Evolutionary conservation across 2,113 vertebrate species (phyloP), one percentile per base, ranked within the genome.

Genomic region (Brachypodius melanocephalos): DNA sequence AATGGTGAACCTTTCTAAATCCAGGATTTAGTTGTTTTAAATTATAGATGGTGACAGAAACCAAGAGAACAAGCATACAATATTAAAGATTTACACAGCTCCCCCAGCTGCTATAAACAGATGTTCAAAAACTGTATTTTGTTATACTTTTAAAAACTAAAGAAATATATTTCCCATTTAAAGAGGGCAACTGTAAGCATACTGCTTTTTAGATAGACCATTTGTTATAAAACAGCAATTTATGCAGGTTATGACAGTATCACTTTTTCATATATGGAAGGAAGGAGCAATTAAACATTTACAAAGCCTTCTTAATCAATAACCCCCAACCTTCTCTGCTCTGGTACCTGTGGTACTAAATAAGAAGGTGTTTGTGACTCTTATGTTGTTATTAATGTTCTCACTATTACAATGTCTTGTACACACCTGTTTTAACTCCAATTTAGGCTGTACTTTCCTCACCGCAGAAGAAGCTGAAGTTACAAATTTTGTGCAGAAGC

Each of bases 61-160:
- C 18, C 34, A 86, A 4, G 4, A 76, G 29, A 62, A 90, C 16
- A 77, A 55, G 8, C 46, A 57, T 45, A 76, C 34, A 73, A 65
- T 68, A 54, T 45, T 57, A 89, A 94, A 88, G 38, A 96, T 94
- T 90, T 94, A 88, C 36, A 79, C 17, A 58, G 29, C 31, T 96
- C 40, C 43, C 9, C 5, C 21, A 77, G 6, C 40, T 66, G 26
- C 38, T 92, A 40, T 84, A 94, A 91, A 73, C 43, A 87, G n/a
- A 36, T 61, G 22, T 40, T 87, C 72, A 42, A 55, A 86, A 69
- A 49, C 18, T 31, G 6, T 34, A 57, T 85, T 95, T 65, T 91
- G 8, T 54, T 51, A 32, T 54, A 14, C 8, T 43, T 93, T 58
- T 51, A 68, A 73, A 72, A 94, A 76, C 26, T 49, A 66, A 68